Conservation (phyloP, 2,888 invertebrate genomes). For the Lacanobia wlatinum region DNA sequence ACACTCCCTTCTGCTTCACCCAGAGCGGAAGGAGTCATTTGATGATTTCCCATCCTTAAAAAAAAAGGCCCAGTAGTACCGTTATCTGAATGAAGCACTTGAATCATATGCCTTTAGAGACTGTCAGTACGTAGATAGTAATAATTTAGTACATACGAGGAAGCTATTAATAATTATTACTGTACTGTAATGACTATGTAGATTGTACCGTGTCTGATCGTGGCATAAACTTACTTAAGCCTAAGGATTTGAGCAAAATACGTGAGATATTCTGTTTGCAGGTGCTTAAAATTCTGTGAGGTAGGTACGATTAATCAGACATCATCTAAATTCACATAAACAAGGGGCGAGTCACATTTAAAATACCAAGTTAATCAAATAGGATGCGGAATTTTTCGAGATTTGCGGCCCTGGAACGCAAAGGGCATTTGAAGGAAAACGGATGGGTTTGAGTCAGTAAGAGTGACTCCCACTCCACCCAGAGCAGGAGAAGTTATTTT, state of each 20-base stretch:
- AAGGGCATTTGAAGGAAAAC: too few species aligned
- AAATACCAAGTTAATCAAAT: not conserved
- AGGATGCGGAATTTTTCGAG: too few species aligned
- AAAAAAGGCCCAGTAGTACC: too few species aligned
- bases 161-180: conserved; percentile 24
- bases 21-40: too few species aligned
- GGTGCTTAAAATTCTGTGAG: not conserved
- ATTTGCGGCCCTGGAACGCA: too few species aligned
- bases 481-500: too few species aligned
- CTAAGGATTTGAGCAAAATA: conserved; percentile 30
- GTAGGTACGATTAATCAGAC: conserved; percentile 3
- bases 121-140: not conserved
- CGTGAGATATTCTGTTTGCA: conserved; percentile 16
- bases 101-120: not conserved
- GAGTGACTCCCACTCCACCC: too few species aligned
- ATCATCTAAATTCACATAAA: not conserved
- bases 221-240: conserved; percentile 38
- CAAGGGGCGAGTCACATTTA: not conserved
- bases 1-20: too few species aligned
- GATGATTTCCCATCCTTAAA: too few species aligned
- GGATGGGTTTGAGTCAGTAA: too few species aligned
- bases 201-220: conserved; percentile 6
- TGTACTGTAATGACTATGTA: conserved; percentile 7
- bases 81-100: not conserved
- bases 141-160: conserved; percentile 5